Base-by-base conservation (phyloP, 2,797 vertebrate genomes). In the Antennarius maculatus region DNA sequence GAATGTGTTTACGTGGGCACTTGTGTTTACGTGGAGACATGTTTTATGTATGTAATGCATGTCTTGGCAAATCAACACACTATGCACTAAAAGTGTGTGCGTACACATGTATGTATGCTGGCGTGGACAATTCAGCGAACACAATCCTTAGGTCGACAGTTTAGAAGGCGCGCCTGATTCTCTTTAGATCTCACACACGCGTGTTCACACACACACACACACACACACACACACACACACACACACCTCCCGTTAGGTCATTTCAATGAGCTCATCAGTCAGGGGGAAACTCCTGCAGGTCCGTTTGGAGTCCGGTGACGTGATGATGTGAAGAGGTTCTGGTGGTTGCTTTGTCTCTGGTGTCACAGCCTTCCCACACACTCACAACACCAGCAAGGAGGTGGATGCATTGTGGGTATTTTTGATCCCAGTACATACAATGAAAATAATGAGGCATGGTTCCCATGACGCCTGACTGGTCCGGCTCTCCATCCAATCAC, bases 401-500 rank as follows among this genome's bases (percentile, higher is more conserved):
- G 54, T 6, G 15, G 42, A 67, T 27, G 43, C 31, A 5, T 46
- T 10, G 17, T 12, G 23, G 23, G 23, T 54, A 58, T 61, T 39
- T 37, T 43, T 49, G 13, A 11, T 15, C 8, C 65, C 43, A 5
- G 31, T 48, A 42, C 29, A 23, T 48, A 45, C 57, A 57, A 34
- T 68, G 54, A 69, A 85, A 85, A 73, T 76, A 88, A 86, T 68
- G 61, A 86, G 78, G 63, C 54, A 68, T 47, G 58, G 57, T 85
- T 77, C 68, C 66, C 72, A 74, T 77, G 76, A 76, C 71, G 69
- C 71, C 63, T 69, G 48, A 66, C 74, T 68, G 69, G 56, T 47
- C 23, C 17, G 1, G 23, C 47, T 55, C 53, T 23, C 69, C 15
- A 68, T 62, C 42, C 8, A 60, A 59, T 66, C 56, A 31, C 2